Base-by-base conservation (phyloP, 2,797 vertebrate genomes). In the Stomatorhinus walkeri region DNA sequence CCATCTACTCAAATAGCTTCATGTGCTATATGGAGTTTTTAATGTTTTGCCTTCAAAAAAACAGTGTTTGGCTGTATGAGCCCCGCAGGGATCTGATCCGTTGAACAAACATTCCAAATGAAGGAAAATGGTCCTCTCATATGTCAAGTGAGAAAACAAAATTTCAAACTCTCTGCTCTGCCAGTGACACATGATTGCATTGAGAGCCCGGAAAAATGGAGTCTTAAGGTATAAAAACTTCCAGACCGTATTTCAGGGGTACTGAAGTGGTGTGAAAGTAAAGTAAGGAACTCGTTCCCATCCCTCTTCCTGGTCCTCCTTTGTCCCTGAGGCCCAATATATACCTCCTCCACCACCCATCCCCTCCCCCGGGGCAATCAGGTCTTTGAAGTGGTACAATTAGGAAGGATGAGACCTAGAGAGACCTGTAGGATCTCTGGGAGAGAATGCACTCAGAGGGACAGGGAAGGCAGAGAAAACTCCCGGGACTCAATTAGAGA, bases 401-500 rank as follows among this genome's bases (percentile, higher is more conserved):
- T 52, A 85, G 68, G 85, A 46, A 48, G 24, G 8, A 48, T 85
- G 43, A 86, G 43, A 52, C 24, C 43, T 19, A 19, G 28, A 40
- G 88, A 89, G 83, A 72, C 83, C 56, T 28, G 59, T 51, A 46
- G 83, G 88, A 51, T 85, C 12, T 2, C 56, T 46, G 8, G 19
- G 88, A 81, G 81, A 88, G 59, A 64, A 84, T 72, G 24, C 2
- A 48, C 56, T 68, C 24, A 19, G 88, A 85, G 88, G 56, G 83
- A 72, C 88, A 51, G 88, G 81, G 46, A 84, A 88, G 16, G 56
- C 83, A 51, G 59, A 1, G 59, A 54, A 56, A 46, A n/a, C 88
- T 61, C 84, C 56, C 32, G 88, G 59, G 88, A 89, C 59, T 28
- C 83, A 89, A 89, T 89, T 89, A 89, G 51, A 61, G 12, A 9